Conservation (phyloP, 2,888 invertebrate genomes). For the Sepioteuthis lessoniana region DNA sequence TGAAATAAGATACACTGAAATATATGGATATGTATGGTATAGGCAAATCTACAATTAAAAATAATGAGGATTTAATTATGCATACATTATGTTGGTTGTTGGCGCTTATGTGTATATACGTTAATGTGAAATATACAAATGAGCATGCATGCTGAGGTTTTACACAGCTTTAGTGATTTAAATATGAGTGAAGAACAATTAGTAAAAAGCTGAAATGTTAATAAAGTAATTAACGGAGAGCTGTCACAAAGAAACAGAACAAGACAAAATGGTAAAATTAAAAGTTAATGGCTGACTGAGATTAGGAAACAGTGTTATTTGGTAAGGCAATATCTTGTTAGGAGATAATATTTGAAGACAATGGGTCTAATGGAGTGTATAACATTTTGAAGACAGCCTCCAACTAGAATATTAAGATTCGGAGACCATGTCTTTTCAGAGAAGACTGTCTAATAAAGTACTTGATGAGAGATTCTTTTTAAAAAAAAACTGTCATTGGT, state of each 20-base stretch:
- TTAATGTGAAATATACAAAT: background rate
- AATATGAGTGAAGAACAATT: constrained; percentile 10
- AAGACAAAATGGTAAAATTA: background rate
- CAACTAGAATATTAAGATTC: background rate
- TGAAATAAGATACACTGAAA: background rate
- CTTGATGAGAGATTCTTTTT: background rate
- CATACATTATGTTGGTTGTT: too few relatives aligned
- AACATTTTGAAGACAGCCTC: too few relatives aligned
- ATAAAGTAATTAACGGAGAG: background rate
- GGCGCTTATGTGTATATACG: background rate
- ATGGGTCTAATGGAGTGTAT: too few relatives aligned
- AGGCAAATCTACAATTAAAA: constrained; percentile 24
- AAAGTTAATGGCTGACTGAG: constrained; percentile 2
- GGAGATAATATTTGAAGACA: background rate
- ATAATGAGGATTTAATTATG: background rate
- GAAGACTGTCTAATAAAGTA: background rate
- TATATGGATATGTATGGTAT: background rate
- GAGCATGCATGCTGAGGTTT: background rate
- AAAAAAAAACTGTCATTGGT: background rate
- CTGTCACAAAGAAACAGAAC: background rate
- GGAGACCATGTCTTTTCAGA: background rate
- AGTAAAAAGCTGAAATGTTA: constrained; percentile 17
- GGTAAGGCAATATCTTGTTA: background rate
- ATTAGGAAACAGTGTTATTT: background rate
- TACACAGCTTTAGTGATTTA: background rate